phyloP scores from a whole-genome alignment of 2,797 vertebrate species.

The Novumbra hubbsi region DNA sequence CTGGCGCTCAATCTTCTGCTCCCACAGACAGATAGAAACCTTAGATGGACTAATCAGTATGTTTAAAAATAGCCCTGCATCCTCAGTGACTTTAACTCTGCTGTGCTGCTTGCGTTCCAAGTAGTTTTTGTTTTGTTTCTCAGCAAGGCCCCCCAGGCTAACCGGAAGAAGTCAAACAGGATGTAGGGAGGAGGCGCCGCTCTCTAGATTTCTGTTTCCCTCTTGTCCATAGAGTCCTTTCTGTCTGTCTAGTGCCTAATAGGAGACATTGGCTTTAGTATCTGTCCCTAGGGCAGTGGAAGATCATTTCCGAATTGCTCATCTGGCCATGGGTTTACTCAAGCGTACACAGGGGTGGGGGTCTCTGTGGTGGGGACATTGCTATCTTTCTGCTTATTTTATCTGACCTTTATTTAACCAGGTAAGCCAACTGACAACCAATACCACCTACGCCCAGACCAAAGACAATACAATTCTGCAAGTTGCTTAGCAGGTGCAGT shows the following conservation, averaged over 20 bases:
- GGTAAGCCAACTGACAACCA: conserved; percentile 20
- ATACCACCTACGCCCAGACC: too few relatives aligned
- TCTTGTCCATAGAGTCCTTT: neutral
- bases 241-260: conserved; percentile 32
- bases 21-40: conserved; percentile 6
- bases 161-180: neutral
- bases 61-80: conserved; percentile 54
- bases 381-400: conserved; percentile 38
- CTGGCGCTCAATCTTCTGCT: neutral
- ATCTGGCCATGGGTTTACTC: conserved; percentile 61
- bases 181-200: conserved; percentile 13
- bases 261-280: conserved; percentile 56
- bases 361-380: conserved; percentile 22
- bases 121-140: neutral
- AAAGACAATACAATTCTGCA: too few relatives aligned
- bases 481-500: conserved; percentile 44
- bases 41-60: conserved; percentile 47
- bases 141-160: conserved; percentile 13
- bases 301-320: conserved; percentile 61
- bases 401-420: conserved; percentile 41
- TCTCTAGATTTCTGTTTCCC: conserved; percentile 10
- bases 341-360: neutral
- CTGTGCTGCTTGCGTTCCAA: neutral
- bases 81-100: conserved; percentile 14
- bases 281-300: conserved; percentile 55